A percentile compares a stretch with the other conserved stretches of the same genome.
These are phyloP conservation scores for Pitta sordida DNA, from an alignment of 2,113 vertebrate genomes.

Conservation along the genomic window DNA sequence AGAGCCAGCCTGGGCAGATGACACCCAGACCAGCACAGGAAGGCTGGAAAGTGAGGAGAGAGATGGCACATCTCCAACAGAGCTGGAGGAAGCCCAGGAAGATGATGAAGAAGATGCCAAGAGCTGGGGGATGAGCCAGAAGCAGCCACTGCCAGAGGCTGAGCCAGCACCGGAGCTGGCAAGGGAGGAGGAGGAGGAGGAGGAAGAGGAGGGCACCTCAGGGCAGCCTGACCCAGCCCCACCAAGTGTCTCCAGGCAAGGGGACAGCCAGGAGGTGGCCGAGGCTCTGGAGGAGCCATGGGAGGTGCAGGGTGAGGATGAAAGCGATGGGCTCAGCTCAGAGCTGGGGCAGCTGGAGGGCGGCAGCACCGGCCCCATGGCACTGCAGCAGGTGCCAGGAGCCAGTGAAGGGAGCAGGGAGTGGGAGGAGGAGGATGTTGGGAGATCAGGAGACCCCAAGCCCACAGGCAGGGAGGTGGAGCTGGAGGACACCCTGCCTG, in stretches of 20 bases:
- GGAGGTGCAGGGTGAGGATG: background rate
- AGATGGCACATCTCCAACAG: rapidly evolving
- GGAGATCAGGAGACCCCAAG: background rate
- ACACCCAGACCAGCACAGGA: rapidly evolving
- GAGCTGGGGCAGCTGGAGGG: background rate
- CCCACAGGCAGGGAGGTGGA: background rate
- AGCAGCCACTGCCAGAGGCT: background rate
- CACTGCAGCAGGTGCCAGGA: background rate
- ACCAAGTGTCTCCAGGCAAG: rapidly evolving
- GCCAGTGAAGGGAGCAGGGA: rapidly evolving
- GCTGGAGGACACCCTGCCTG: constrained; percentile 68
- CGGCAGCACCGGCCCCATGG: background rate
- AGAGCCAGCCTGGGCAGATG: background rate
- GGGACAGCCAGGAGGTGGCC: rapidly evolving
- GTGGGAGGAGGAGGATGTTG: background rate
- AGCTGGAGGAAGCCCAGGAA: background rate
- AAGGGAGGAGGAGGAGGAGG: background rate
- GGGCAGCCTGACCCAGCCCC: background rate
- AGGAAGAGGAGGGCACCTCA: background rate
- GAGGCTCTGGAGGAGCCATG: rapidly evolving
- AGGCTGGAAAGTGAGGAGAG: background rate
- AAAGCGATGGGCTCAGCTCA: rapidly evolving
- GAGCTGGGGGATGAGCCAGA: background rate
- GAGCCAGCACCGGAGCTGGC: rapidly evolving
- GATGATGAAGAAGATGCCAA: background rate